These are phyloP conservation scores for Oreotrochilus melanogaster DNA, from an alignment of 2,113 vertebrate species.

Conservation along the genomic window DNA sequence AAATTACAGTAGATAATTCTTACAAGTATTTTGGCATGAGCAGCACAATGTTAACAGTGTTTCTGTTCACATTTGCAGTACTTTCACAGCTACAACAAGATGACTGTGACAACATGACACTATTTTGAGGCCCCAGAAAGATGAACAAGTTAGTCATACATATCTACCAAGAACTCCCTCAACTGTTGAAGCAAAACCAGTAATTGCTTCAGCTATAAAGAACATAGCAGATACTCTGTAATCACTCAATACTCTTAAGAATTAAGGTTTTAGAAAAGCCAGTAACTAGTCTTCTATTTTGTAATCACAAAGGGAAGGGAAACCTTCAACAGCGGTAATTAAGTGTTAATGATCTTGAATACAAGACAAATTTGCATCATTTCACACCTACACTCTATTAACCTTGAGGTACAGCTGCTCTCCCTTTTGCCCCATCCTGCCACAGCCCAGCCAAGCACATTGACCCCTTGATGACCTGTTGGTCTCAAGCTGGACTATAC, in stretches of 20 bases:
- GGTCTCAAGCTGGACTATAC: background rate
- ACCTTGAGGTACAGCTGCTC: background rate
- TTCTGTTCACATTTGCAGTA: background rate
- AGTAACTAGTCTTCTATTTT: background rate
- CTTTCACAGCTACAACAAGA: background rate
- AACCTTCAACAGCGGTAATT: background rate
- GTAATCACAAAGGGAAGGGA: background rate
- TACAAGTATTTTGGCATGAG: background rate
- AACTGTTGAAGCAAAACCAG: background rate
- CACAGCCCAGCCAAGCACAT: background rate
- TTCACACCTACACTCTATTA: background rate
- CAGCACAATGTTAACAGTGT: background rate
- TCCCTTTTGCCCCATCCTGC: background rate
- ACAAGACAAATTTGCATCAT: background rate
- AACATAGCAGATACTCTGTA: background rate
- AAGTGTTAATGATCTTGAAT: background rate
- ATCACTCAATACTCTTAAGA: background rate
- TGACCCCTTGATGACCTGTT: background rate
- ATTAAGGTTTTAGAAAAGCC: background rate
- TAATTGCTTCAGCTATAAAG: background rate
- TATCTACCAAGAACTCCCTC: background rate
- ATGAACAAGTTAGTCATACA: background rate
- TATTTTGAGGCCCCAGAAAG: background rate
- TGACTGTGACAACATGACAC: background rate
- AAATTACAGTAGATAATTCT: background rate